These are phyloP conservation scores for Resseliella maxima DNA, from an alignment of 2,888 invertebrate species.

Conservation along the genomic window DNA sequence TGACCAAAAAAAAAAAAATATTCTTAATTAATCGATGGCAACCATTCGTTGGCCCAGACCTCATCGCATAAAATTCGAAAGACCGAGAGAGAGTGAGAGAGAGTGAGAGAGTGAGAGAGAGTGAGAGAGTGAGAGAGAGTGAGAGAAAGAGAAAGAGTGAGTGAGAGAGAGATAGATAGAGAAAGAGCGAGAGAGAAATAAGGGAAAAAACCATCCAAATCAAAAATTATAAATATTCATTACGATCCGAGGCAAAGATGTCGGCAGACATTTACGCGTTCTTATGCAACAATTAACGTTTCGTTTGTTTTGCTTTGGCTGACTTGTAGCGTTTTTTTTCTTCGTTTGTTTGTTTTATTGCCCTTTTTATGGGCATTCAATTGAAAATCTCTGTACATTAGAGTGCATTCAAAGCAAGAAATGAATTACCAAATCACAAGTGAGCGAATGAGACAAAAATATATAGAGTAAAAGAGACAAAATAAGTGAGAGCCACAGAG, in stretches of 20 bases:
- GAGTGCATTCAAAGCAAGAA: background rate
- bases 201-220: background rate
- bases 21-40: constrained; percentile 37
- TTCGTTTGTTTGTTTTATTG: constrained; percentile 45
- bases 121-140: too few species aligned
- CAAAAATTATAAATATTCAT: constrained; percentile 55
- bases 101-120: constrained; percentile 14
- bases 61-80: too few species aligned
- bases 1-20: background rate
- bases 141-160: too few species aligned
- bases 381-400: constrained; percentile 53
- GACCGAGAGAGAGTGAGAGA: background rate
- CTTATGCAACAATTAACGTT: constrained; percentile 54
- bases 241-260: constrained; percentile 9
- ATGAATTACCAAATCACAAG: too few species aligned
- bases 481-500: background rate
- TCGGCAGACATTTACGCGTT: constrained; percentile 53
- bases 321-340: background rate
- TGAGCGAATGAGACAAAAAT: too few species aligned
- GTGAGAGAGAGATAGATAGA: background rate
- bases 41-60: too few species aligned
- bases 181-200: background rate
- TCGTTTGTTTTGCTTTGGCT: constrained; percentile 43
- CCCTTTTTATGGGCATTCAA: constrained; percentile 49
- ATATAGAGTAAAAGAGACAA: too few species aligned